Evolutionary conservation across 2,113 vertebrate species (phyloP).

Genomic region (Bubalus kerabau): DNA sequence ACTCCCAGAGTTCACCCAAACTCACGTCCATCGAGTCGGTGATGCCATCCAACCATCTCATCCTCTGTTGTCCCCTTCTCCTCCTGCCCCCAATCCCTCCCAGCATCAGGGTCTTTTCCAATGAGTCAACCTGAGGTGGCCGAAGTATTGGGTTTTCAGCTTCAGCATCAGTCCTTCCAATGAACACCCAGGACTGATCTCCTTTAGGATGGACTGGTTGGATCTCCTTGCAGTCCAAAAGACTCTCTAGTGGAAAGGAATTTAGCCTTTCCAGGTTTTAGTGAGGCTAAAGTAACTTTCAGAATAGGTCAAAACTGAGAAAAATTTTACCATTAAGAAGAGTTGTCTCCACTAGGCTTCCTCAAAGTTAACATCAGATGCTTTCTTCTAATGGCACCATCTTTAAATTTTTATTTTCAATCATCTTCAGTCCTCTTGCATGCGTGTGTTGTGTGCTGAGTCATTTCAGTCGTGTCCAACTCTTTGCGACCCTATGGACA

Average conservation of each 20-base stretch:
- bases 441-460: not conserved
- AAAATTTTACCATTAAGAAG: not conserved
- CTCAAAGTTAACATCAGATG: not conserved
- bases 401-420: not conserved
- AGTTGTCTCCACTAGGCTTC: not conserved
- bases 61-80: no score
- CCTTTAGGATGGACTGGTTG: no score
- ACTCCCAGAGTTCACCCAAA: no score
- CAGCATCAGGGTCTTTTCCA: no score
- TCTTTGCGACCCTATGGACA: accelerated
- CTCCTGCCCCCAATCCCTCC: no score
- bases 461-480: not conserved
- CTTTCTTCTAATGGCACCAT: not conserved
- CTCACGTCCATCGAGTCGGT: no score
- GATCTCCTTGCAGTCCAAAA: no score
- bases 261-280: not conserved
- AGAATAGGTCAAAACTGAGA: not conserved
- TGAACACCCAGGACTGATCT: no score
- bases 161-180: no score
- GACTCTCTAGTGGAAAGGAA: not conserved
- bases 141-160: no score
- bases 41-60: no score
- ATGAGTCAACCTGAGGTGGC: no score
- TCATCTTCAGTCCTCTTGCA: not conserved
- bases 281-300: not conserved